Conservation (phyloP, 2,888 invertebrate genomes). For the Machimus rusticus region DNA sequence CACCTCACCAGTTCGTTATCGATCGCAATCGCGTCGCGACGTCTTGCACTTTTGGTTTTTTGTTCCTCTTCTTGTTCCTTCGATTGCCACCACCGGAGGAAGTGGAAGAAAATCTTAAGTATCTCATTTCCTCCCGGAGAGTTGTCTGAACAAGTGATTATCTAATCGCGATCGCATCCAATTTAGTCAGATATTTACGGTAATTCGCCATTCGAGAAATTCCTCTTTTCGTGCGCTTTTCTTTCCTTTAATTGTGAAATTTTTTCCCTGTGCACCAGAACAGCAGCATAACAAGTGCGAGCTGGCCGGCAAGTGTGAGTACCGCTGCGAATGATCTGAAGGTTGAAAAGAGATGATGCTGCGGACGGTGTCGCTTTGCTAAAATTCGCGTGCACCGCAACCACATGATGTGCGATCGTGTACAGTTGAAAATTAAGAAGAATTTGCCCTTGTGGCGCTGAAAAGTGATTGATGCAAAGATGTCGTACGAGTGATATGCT, state of each 20-base stretch:
- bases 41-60: background rate
- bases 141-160: background rate
- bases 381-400: background rate
- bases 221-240: background rate
- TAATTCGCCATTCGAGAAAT: background rate
- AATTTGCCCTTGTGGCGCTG: background rate
- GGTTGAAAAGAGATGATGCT: conserved; percentile 12
- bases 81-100: background rate
- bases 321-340: background rate
- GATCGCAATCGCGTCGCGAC: conserved; percentile 11
- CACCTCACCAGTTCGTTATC: conserved; percentile 12
- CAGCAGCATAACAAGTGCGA: background rate
- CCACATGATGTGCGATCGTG: background rate
- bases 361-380: background rate
- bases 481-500: background rate
- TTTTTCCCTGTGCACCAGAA: background rate
- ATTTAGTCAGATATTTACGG: background rate
- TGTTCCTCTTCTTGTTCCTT: background rate
- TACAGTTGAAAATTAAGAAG: background rate
- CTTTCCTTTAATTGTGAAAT: background rate
- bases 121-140: background rate
- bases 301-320: background rate
- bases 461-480: background rate
- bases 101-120: background rate
- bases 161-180: background rate